Evolutionary conservation across 2,888 invertebrate genomes (phyloP), one percentile per base, ranked within the genome.

Genomic region (Heliconius sara): DNA sequence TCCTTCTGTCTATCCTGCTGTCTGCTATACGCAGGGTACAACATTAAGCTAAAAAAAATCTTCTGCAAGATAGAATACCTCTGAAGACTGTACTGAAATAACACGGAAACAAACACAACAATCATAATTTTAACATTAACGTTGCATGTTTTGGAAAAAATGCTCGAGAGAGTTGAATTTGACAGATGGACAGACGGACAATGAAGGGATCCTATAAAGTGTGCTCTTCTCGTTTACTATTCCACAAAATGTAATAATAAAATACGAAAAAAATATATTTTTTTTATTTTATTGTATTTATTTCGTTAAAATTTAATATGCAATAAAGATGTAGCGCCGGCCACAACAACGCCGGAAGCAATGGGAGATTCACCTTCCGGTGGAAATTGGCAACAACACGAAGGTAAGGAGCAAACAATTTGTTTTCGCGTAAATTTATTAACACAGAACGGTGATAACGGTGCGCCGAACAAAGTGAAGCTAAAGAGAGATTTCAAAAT

Each of bases 321-420:
- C 43, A 70, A 27, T 19, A 70, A 70, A 25, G 16, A 47, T 9
- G 6, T 70, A 25, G 43, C 25, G 70, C 25, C 70, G n/a, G 70
- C 43, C 70, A 25, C 43, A 43, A 3, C 39, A n/a, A 16, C 13
- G n/a, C 34, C 73, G 73, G 73, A 73, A 73, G n/a, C 16, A n/a
- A 73, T 39, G 25, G n/a, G 3, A 39, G 39, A 60, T 60, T 60
- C 60, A n/a, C 34, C 34, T 60, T 73, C n/a, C 57, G 43, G 70
- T 70, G 43, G 70, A 70, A 73, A 73, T 60, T 73, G 73, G 73
- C 73, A 73, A 60, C 73, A 73, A 73, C 57, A 73, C 73, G 34
- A 60, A 73, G 73, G 73, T 73, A 60, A 60, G n/a, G n/a, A 65
- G 78, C 57, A 72, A 66, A 73, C 78, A 66, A 66, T 78, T 66